Conservation (phyloP, 2,113 vertebrate species). For the Narcine bancroftii region DNA sequence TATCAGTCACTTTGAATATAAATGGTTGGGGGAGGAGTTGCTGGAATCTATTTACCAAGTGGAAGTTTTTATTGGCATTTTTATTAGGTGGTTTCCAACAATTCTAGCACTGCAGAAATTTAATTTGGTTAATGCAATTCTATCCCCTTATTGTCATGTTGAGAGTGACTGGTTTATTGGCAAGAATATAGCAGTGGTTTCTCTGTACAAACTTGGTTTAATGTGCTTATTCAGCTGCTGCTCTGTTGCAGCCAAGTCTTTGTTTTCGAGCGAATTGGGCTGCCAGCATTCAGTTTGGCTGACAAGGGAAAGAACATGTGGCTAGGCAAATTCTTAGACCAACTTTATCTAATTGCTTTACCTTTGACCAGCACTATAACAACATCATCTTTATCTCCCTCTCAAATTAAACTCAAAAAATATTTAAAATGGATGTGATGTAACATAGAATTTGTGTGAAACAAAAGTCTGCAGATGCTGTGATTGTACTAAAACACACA, state of each 20-base stretch:
- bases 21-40: neutral
- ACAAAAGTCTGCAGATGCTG: too few relatives aligned
- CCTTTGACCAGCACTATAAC: neutral
- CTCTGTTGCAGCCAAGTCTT: neutral
- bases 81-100: neutral
- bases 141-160: neutral
- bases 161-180: neutral
- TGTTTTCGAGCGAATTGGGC: neutral
- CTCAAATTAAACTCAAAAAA: neutral
- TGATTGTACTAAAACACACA: too few relatives aligned
- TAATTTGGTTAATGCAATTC: neutral
- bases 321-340: too few relatives aligned
- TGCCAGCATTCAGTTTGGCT: neutral
- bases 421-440: neutral
- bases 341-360: too few relatives aligned
- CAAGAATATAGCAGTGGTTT: neutral
- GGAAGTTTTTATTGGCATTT: neutral
- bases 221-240: neutral
- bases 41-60: neutral
- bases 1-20: neutral
- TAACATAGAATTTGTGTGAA: too few relatives aligned
- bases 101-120: neutral
- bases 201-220: neutral
- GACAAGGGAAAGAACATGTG: neutral
- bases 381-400: neutral